Percentiles rank a stretch among this genome's conserved stretches.
Evolutionary conservation across 2,113 vertebrate genomes (phyloP).

Genomic region (Columba livia): DNA sequence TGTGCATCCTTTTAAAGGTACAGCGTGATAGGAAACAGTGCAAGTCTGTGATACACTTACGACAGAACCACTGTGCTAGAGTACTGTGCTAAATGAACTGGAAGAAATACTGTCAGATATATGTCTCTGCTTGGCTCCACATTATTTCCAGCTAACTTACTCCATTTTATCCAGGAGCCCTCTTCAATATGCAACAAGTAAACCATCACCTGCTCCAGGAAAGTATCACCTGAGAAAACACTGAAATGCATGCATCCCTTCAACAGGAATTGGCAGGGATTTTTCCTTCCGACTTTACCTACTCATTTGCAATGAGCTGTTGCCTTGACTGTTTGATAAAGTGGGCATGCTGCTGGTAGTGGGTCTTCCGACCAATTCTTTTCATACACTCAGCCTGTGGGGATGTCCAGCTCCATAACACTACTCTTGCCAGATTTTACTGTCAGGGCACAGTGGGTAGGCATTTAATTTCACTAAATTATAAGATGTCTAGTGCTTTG

Average conservation of each 20-base stretch:
- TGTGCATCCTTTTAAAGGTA: not conserved
- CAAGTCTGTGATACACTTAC: not conserved
- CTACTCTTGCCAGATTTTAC: not conserved
- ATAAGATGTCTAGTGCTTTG: not conserved
- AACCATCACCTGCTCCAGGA: not conserved
- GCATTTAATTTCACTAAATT: not conserved
- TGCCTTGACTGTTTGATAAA: not conserved
- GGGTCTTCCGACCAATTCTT: not conserved
- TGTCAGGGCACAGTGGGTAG: not conserved
- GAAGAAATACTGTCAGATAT: conserved; percentile 36
- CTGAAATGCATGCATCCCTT: not conserved
- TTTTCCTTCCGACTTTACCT: not conserved
- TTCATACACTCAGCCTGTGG: not conserved
- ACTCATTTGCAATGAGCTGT: not conserved
- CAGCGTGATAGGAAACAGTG: not conserved
- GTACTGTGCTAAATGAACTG: conserved; percentile 6
- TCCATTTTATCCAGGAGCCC: not conserved
- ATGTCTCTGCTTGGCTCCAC: not conserved
- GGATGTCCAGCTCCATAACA: not conserved
- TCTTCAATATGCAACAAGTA: conserved; percentile 10
- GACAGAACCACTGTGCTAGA: not conserved
- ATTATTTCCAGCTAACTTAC: conserved; percentile 17
- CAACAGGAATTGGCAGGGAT: not conserved
- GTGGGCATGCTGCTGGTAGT: not conserved
- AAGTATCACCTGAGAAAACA: not conserved